Base-by-base conservation (phyloP, 2,888 invertebrate genomes). In the Pyrrhosoma nymphula region DNA sequence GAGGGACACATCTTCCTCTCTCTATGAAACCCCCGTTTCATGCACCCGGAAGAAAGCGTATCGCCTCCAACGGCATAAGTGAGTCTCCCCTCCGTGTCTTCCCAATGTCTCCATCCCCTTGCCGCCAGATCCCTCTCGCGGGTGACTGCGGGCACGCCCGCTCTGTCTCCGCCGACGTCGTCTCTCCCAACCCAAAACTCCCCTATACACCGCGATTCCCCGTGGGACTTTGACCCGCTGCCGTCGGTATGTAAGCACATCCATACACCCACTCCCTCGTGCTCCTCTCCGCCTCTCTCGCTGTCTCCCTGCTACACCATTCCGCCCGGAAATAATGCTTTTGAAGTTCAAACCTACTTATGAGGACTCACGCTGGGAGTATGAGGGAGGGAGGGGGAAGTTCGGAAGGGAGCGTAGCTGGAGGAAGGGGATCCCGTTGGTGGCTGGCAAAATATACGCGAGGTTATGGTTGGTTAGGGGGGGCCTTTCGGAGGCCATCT, bases 261-360 rank as follows among this genome's bases (percentile, higher is more conserved):
- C 35, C 16, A 82, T 35, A 69, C n/a, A n/a, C n/a, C 60, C 60
- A 20, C 69, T 69, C 69, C 69, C n/a, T 26, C 69, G 2, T 26
- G 69, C 23, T 69, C 26, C 23, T 6, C 60, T 26, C 69, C n/a
- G 1, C 23, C 69, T 26, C 26, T 26, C 1, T 20, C 82, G 14
- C n/a, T 18, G 35, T 82, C 35, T 93, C 93, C 63, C 63, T 63
- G 39, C 63, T 56, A 20, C 35, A 2, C 35, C 35, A 82, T 82
- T 35, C 35, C 35, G 16, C 26, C 93, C 63, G 69, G 30, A 93
- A 93, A 93, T 93, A 93, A 93, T 93, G 69, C 93, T 93, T 93
- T 93, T 93, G 93, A 93, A 93, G 93, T 93, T 69, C 69, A 93
- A 93, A 93, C 93, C 93, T 47, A 93, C 69, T 69, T 93, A 93